Percentiles rank a stretch among this genome's conserved stretches.
These are phyloP conservation scores for Brachionichthys hirsutus DNA, from an alignment of 2,113 vertebrate species.

Conservation along the genomic window DNA sequence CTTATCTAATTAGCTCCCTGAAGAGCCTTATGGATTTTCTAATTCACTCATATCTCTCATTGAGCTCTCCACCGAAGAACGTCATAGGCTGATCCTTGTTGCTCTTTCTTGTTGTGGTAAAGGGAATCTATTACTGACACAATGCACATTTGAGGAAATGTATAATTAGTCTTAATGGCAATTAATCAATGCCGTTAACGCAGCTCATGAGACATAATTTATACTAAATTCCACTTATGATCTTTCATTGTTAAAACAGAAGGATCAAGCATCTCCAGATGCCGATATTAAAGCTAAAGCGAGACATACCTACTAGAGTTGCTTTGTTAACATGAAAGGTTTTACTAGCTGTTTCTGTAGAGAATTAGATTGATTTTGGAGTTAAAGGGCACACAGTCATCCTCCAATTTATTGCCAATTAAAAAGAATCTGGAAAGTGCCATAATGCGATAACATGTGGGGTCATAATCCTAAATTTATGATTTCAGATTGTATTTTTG, in stretches of 20 bases:
- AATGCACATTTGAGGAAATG: conserved; percentile 51
- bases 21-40: conserved; percentile 52
- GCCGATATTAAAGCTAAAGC: conserved; percentile 11
- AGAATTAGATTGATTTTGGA: conserved; percentile 13
- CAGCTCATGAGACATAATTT: conserved; percentile 34
- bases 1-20: conserved; percentile 71
- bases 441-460: neutral
- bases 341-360: neutral
- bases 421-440: conserved; percentile 5
- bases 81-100: conserved; percentile 16
- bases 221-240: conserved; percentile 28
- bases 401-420: neutral
- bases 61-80: conserved; percentile 28
- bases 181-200: conserved; percentile 48
- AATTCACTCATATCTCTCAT: conserved; percentile 51
- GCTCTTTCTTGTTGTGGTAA: conserved; percentile 43
- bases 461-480: conserved; percentile 3
- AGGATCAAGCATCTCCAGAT: conserved; percentile 30
- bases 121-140: conserved; percentile 46
- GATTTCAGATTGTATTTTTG: conserved; percentile 3
- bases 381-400: neutral
- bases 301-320: conserved; percentile 8
- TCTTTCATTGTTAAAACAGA: conserved; percentile 32
- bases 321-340: conserved; percentile 1
- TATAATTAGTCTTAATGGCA: conserved; percentile 48